These are phyloP conservation scores for Drosophila sucinea DNA, from an alignment of 1,140 invertebrate genomes.

Conservation along the genomic window DNA sequence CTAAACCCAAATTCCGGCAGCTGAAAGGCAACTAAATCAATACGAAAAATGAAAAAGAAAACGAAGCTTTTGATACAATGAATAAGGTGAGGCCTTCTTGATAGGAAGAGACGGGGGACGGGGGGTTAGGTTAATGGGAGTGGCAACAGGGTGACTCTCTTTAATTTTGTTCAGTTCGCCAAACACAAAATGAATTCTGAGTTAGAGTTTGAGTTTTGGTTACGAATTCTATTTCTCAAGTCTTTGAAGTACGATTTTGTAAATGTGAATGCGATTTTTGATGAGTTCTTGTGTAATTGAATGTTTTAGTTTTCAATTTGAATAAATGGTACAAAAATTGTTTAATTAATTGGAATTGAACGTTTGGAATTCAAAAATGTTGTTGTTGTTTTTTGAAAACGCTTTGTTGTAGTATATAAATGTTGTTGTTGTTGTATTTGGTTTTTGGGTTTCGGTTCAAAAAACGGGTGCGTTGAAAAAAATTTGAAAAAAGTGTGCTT, in stretches of 20 bases:
- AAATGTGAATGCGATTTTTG: slow-evolving; percentile 25
- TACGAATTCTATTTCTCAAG: slow-evolving; percentile 4
- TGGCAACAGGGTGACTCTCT: slow-evolving; percentile 2
- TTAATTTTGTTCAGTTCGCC: not conserved
- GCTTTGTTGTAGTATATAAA: slow-evolving; percentile 30
- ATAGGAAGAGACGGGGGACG: not conserved
- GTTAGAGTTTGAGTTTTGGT: slow-evolving; percentile 5
- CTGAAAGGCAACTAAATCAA: slow-evolving; percentile 26
- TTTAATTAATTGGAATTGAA: slow-evolving; percentile 35
- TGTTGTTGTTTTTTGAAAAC: slow-evolving; percentile 53
- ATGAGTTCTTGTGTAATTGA: slow-evolving; percentile 39
- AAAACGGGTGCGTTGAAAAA: slow-evolving; percentile 76
- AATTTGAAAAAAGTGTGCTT: slow-evolving; percentile 77
- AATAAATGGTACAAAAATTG: slow-evolving; percentile 28
- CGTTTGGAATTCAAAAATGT: slow-evolving; percentile 57
- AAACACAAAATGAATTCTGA: slow-evolving; percentile 6
- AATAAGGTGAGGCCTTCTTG: slow-evolving; percentile 31
- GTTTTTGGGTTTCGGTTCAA: slow-evolving; percentile 65
- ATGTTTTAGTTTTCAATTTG: slow-evolving; percentile 29
- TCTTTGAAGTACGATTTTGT: slow-evolving; percentile 33
- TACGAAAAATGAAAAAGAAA: slow-evolving; percentile 10
- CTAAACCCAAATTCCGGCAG: slow-evolving; percentile 37
- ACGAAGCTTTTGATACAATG: slow-evolving; percentile 30
- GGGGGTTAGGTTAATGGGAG: not conserved
- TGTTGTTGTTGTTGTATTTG: slow-evolving; percentile 28